These are phyloP conservation scores for Trinectes maculatus DNA, from an alignment of 2,113 vertebrate species.

Conservation along the genomic window DNA sequence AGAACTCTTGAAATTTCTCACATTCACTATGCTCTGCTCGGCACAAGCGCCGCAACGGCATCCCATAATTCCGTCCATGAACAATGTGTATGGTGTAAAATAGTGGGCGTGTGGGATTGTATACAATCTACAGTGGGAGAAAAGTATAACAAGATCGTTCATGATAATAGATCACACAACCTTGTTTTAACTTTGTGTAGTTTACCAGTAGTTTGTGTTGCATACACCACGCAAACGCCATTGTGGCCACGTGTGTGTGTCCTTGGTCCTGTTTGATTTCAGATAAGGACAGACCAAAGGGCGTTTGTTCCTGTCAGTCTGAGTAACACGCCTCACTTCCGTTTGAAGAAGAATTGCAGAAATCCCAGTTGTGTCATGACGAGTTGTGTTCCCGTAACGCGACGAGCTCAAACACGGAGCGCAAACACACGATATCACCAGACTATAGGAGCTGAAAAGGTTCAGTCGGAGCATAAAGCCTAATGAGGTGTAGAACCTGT, in stretches of 20 bases:
- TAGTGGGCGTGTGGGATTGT: conserved; percentile 9
- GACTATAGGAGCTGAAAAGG: conserved; percentile 27
- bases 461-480: conserved; percentile 38
- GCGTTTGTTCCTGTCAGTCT: conserved; percentile 35
- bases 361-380: not conserved
- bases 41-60: not conserved
- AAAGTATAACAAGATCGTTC: too few species aligned
- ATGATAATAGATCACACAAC: not conserved
- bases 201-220: not conserved
- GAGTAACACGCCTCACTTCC: conserved; percentile 15
- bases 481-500: conserved; percentile 48
- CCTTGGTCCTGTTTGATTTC: conserved; percentile 49
- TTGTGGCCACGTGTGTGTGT: conserved; percentile 45
- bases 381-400: conserved; percentile 28
- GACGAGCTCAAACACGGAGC: conserved; percentile 16
- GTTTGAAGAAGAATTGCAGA: too few species aligned
- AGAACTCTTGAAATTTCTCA: conserved; percentile 33
- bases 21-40: conserved; percentile 21
- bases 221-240: conserved; percentile 2
- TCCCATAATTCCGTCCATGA: not conserved
- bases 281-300: conserved; percentile 61
- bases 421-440: conserved; percentile 41
- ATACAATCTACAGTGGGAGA: not conserved
- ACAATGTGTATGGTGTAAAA: conserved; percentile 5
- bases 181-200: not conserved